Evolutionary conservation across 2,113 vertebrate species (phyloP).

Genomic region (Marcusenius ussheri): DNA sequence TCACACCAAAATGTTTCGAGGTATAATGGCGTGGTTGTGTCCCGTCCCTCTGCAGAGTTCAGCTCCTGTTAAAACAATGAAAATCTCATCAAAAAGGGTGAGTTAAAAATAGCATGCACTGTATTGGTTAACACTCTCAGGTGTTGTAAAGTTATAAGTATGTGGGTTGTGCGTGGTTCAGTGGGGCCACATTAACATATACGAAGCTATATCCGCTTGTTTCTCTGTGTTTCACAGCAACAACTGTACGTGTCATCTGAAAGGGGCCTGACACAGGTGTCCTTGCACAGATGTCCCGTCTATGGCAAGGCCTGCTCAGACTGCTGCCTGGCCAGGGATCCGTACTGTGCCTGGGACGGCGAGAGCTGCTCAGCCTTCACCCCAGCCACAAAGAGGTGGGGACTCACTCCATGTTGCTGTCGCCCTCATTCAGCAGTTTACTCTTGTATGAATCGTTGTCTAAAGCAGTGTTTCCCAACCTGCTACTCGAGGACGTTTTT

Average conservation of each 20-base stretch:
- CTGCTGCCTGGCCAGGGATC: conserved; percentile 75
- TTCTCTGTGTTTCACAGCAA: conserved; percentile 54
- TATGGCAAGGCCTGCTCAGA: conserved; percentile 74
- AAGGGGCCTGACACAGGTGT: conserved; percentile 70
- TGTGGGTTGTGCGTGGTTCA: neutral
- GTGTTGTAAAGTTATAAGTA: neutral
- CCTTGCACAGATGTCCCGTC: conserved; percentile 66
- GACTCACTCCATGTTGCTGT: neutral
- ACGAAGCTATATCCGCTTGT: neutral
- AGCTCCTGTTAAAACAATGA: conserved; percentile 68
- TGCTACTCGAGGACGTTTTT: neutral
- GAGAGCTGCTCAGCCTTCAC: conserved; percentile 69
- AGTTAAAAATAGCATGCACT: neutral
- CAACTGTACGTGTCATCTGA: conserved; percentile 76
- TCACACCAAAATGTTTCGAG: neutral
- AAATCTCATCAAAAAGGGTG: conserved; percentile 75
- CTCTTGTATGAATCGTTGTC: neutral
- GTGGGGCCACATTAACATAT: neutral
- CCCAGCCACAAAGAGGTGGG: conserved; percentile 63
- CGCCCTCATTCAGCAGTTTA: neutral
- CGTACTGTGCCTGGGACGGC: conserved; percentile 78
- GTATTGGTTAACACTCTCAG: neutral
- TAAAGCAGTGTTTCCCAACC: neutral
- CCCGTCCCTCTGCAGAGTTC: conserved; percentile 48
- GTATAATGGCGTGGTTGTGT: neutral